These are phyloP conservation scores for Ibycter americanus DNA, from an alignment of 2,797 vertebrate species.

Conservation along the genomic window DNA sequence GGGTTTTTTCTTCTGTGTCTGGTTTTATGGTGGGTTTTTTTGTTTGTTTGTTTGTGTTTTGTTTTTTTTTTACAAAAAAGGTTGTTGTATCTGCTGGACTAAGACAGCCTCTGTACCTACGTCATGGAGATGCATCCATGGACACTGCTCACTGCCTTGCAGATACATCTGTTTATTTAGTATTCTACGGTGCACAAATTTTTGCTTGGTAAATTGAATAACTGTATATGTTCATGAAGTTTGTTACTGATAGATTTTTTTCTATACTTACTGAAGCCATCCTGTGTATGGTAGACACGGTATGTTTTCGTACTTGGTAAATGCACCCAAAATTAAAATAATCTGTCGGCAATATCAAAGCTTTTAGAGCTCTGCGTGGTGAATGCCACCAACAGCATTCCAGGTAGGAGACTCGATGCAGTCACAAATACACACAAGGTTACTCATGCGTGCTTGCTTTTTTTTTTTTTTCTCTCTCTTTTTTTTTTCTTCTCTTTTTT, in stretches of 20 bases:
- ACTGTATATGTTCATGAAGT: background rate
- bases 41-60: too few species aligned
- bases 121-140: constrained; percentile 55
- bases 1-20: background rate
- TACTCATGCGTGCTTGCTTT: background rate
- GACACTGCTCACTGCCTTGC: constrained; percentile 28
- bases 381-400: background rate
- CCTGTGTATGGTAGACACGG: background rate
- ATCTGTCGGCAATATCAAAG: background rate
- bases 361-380: background rate
- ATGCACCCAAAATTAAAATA: background rate
- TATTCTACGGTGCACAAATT: background rate
- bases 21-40: background rate
- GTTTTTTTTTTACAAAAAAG: background rate
- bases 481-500: too few species aligned
- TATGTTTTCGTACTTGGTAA: background rate
- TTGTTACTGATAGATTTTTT: background rate
- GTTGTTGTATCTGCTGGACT: background rate
- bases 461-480: background rate
- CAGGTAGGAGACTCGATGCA: background rate
- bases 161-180: background rate
- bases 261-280: background rate
- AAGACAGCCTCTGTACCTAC: constrained; percentile 28
- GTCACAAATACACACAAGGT: background rate
- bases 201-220: background rate